phyloP scores from a whole-genome alignment of 2,797 vertebrate genomes.

The Malacoraja senta region DNA sequence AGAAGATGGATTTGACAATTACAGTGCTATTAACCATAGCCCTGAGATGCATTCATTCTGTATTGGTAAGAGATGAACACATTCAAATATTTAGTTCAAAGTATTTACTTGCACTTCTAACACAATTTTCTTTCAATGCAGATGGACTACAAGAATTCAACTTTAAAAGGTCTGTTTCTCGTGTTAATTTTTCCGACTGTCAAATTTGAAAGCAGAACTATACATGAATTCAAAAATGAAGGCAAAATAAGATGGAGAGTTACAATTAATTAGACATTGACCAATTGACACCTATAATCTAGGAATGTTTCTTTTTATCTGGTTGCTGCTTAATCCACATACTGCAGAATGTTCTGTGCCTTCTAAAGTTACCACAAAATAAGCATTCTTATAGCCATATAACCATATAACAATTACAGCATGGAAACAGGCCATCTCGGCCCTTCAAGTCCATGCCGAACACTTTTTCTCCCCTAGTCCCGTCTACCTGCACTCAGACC shows the following conservation, averaged over 20 bases:
- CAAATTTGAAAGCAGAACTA: constrained; percentile 14
- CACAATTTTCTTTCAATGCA: neutral
- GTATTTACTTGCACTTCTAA: neutral
- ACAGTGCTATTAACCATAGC: neutral
- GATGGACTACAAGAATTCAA: neutral
- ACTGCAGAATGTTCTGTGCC: neutral
- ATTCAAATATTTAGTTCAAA: neutral
- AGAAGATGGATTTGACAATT: constrained; percentile 10
- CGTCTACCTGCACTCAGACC: no score
- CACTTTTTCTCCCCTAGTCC: no score
- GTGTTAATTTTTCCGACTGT: neutral
- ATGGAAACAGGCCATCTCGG: no score
- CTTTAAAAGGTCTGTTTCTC: neutral
- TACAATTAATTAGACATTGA: neutral
- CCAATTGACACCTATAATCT: neutral
- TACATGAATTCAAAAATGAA: neutral
- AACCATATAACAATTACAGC: no score
- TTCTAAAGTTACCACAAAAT: neutral
- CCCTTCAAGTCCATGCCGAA: no score
- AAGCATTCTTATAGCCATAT: no score
- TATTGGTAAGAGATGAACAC: neutral
- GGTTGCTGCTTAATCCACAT: neutral
- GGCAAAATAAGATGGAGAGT: neutral
- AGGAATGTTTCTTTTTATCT: neutral
- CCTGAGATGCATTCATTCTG: neutral